Percentiles rank a stretch among this genome's conserved stretches.
Conservation (phyloP, 2,797 vertebrate species). For the Smutsia gigantea region DNA sequence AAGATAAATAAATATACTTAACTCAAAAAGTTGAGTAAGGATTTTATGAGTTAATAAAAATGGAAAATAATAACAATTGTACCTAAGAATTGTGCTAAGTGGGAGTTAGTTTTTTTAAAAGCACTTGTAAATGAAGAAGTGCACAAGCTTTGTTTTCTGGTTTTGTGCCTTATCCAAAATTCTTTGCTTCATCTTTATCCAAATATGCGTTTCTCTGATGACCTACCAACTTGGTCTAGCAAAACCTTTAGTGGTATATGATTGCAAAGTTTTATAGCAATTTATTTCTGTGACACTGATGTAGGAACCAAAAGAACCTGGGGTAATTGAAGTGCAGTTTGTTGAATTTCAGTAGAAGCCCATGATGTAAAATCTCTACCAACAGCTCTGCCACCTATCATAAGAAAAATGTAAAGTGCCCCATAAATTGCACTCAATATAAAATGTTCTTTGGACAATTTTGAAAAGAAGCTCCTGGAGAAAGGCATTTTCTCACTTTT, state of each 20-base stretch:
- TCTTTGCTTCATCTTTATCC: slow-evolving; percentile 48
- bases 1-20: not conserved
- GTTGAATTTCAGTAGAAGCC: slow-evolving; percentile 56
- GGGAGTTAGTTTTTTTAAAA: not conserved
- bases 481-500: slow-evolving; percentile 60
- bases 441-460: slow-evolving; percentile 67
- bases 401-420: slow-evolving; percentile 65
- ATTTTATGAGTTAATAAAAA: not conserved
- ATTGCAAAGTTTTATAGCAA: slow-evolving; percentile 60
- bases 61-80: not conserved
- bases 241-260: slow-evolving; percentile 35
- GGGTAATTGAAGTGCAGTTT: slow-evolving; percentile 65
- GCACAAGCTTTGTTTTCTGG: not conserved
- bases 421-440: slow-evolving; percentile 62
- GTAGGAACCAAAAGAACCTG: not conserved
- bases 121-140: not conserved
- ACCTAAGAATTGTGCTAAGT: not conserved
- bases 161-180: slow-evolving; percentile 39
- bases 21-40: not conserved
- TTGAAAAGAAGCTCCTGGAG: slow-evolving; percentile 69
- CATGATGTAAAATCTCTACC: slow-evolving; percentile 41
- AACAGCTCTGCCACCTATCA: slow-evolving; percentile 45
- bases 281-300: slow-evolving; percentile 60
- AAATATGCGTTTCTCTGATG: slow-evolving; percentile 34
- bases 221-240: slow-evolving; percentile 2